Evolutionary conservation across 2,888 invertebrate species (phyloP), one percentile per base, ranked within the genome.

Genomic region (Callinectes sapidus): DNA sequence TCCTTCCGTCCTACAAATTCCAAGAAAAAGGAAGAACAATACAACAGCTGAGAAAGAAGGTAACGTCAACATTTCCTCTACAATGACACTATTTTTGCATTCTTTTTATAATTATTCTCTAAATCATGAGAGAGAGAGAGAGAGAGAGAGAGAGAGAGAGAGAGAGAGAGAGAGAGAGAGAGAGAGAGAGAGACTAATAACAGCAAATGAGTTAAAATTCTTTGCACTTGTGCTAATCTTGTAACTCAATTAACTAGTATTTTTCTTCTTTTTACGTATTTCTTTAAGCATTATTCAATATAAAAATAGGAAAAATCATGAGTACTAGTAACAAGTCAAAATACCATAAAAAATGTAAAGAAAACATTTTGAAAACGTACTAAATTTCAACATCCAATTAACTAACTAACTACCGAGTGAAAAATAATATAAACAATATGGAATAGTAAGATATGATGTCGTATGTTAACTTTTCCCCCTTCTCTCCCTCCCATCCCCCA

Each of bases 101-200:
- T 48, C 48, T 10, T 48, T 48, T 10, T 39, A 39, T 2, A 2
- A 39, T 39, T 39, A 5, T n/a, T n/a, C n/a, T n/a, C n/a, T 6
- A 54, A 54, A 87, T 54, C 16, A 28, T n/a, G 87, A 87, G 87
- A 54, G 54, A 42, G 87, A 87, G 87, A 87, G 87, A 54, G 54
- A 54, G 87, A 87, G 87, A 87, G 87, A 42, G 87, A 87, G 42
- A 87, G 54, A 87, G 42, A 87, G 87, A 87, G 87, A 87, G 87
- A 87, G 87, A 87, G 87, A 87, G 42, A 87, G 87, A 87, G 87
- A 87, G 42, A 87, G 87, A 87, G 28, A 85, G 85, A 85, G n/a
- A 71, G 71, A 87, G 87, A 87, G 42, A 87, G 87, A 87, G 28
- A 85, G 85, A 85, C 5, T 14, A 23, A 28, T 71, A 71, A 71